Conservation (phyloP, 2,888 invertebrate species). For the Brachyopa scutellaris region DNA sequence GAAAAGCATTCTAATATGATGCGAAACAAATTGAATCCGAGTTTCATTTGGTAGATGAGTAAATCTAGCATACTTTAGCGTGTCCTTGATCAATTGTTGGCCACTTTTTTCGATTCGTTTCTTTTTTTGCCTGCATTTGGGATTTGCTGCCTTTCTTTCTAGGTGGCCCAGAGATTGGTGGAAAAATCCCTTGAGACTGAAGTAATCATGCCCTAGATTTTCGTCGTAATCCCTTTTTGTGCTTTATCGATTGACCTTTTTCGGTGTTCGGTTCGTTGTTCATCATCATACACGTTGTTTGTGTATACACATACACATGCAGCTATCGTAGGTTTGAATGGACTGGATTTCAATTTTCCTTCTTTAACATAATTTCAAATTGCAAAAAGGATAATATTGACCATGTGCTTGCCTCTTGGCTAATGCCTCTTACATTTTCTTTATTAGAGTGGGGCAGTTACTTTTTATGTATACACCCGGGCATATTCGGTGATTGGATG, state of each 20-base stretch:
- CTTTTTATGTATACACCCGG: constrained; percentile 11
- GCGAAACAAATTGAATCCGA: constrained; percentile 58
- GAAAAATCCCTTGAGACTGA: constrained; percentile 46
- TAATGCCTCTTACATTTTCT: constrained; percentile 31
- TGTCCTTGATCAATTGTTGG: constrained; percentile 46
- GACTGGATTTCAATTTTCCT: constrained; percentile 30
- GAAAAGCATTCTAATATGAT: constrained; percentile 40
- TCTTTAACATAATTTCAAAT: constrained; percentile 40
- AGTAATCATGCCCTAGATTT: constrained; percentile 60
- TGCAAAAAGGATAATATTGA: constrained; percentile 45
- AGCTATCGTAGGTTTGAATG: background rate
- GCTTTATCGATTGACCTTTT: constrained; percentile 61
- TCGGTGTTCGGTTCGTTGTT: constrained; percentile 16
- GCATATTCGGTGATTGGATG: constrained; percentile 13
- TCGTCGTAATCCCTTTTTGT: constrained; percentile 38
- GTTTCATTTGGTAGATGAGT: constrained; percentile 56
- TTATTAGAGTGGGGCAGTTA: constrained; percentile 24
- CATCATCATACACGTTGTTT: constrained; percentile 16
- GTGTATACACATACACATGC: background rate
- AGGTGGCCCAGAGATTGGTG: constrained; percentile 21
- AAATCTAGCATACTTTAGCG: constrained; percentile 31
- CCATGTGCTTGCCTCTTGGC: constrained; percentile 20
- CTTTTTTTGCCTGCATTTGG: background rate
- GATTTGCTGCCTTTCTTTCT: background rate
- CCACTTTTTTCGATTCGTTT: constrained; percentile 1